A percentile compares a stretch with the other conserved stretches of the same genome.
Evolutionary conservation across 1,140 invertebrate species (phyloP).

Genomic region (Ptiloglossa arizonensis): DNA sequence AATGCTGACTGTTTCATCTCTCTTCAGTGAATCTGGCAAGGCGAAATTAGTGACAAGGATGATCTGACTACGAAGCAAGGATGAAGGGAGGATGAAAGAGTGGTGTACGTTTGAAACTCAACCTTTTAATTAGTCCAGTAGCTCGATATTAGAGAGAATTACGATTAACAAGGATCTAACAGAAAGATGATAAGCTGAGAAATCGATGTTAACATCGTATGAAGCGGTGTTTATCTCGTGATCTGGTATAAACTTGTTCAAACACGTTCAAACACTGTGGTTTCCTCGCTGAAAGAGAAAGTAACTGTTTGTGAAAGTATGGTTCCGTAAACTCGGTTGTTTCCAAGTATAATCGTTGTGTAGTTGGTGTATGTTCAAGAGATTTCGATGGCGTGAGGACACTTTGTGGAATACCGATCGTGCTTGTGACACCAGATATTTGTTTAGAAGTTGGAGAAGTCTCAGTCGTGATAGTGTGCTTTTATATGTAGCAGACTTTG

Average conservation of each 20-base stretch:
- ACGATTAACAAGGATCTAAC: background rate
- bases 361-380: background rate
- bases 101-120: too few relatives aligned
- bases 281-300: background rate
- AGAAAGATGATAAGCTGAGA: background rate
- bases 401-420: background rate
- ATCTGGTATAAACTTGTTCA: too few relatives aligned
- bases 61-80: too few relatives aligned
- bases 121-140: background rate
- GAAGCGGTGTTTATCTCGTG: background rate
- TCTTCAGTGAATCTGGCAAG: too few relatives aligned
- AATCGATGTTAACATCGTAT: conserved; percentile 1
- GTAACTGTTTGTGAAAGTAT: background rate
- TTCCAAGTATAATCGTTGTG: too few relatives aligned
- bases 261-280: too few relatives aligned
- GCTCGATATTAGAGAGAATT: background rate
- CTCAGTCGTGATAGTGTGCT: background rate
- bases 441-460: background rate
- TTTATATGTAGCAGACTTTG: background rate
- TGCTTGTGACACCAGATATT: background rate
- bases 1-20: background rate
- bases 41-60: too few relatives aligned
- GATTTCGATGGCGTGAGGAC: background rate
- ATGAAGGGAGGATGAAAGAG: too few relatives aligned
- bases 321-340: background rate